phyloP scores from a whole-genome alignment of 1,140 invertebrate species.

The Lanistes nyassanus region DNA sequence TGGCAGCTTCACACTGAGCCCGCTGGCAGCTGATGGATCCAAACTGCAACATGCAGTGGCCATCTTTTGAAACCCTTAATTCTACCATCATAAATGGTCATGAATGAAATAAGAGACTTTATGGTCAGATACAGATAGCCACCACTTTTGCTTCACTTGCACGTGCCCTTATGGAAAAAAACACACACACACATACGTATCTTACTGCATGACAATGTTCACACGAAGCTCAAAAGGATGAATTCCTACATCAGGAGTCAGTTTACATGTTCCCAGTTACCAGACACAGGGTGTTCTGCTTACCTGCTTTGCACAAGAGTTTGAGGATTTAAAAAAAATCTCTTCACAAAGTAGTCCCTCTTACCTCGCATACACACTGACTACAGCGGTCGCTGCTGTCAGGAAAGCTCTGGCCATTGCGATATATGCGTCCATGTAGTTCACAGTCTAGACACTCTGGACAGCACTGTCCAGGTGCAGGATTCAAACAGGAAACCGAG shows the following conservation, averaged over 20 bases:
- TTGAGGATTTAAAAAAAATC: no score
- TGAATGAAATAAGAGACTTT: no score
- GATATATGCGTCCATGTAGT: slow-evolving; percentile 28
- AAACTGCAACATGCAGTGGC: slow-evolving; percentile 22
- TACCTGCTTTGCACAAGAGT: no score
- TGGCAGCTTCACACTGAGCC: slow-evolving; percentile 26
- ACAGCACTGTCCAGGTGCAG: slow-evolving; percentile 43
- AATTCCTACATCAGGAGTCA: no score
- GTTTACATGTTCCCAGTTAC: no score
- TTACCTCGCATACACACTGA: slow-evolving; percentile 43
- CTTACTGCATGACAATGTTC: background rate
- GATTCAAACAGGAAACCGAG: slow-evolving; percentile 39
- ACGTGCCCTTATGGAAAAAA: no score
- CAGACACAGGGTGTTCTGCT: no score
- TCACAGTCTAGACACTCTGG: slow-evolving; percentile 41
- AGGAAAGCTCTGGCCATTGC: slow-evolving; percentile 38
- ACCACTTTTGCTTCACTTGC: no score
- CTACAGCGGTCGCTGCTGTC: slow-evolving; percentile 38
- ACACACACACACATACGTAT: slow-evolving; percentile 12
- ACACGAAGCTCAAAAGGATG: no score
- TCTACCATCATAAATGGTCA: background rate
- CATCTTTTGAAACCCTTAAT: background rate
- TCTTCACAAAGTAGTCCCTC: background rate
- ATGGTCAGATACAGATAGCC: no score
- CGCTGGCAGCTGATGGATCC: slow-evolving; percentile 34